Percentiles rank a stretch among this genome's conserved stretches.
phyloP scores from a whole-genome alignment of 53 echinoderm and acorn worm genomes.

The Crossaster papposus region DNA sequence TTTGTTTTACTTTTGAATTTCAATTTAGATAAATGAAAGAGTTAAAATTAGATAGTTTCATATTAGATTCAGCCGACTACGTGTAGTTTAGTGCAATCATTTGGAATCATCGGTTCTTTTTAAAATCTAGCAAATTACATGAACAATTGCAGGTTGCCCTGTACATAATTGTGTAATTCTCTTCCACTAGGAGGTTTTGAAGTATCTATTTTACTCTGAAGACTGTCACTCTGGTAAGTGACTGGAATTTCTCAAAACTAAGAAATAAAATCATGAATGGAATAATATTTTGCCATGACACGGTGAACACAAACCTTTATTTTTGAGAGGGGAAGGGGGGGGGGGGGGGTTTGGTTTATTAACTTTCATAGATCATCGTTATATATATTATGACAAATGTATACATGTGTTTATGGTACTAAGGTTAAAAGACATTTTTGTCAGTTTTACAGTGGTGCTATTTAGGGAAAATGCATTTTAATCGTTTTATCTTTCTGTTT shows the following conservation, averaged over 20 bases:
- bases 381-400: not conserved
- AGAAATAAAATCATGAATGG: not conserved
- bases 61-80: too few species aligned
- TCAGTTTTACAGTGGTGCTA: slow-evolving; percentile 37
- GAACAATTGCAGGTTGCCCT: not conserved
- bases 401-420: slow-evolving; percentile 23
- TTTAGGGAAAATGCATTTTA: slow-evolving; percentile 48
- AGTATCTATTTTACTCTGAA: not conserved
- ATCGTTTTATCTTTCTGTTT: not conserved
- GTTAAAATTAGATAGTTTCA: too few species aligned
- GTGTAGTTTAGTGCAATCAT: not conserved
- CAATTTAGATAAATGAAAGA: too few species aligned
- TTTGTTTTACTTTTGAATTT: too few species aligned
- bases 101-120: not conserved
- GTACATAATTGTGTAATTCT: not conserved
- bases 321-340: not conserved
- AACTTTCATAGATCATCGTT: not conserved
- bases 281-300: not conserved
- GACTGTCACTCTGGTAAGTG: not conserved
- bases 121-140: not conserved
- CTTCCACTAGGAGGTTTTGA: not conserved
- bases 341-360: not conserved
- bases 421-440: slow-evolving; percentile 8
- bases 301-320: not conserved
- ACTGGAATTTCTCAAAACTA: not conserved